Evolutionary conservation across 1,140 invertebrate species (phyloP).

Genomic region (Paracyclopina nana): DNA sequence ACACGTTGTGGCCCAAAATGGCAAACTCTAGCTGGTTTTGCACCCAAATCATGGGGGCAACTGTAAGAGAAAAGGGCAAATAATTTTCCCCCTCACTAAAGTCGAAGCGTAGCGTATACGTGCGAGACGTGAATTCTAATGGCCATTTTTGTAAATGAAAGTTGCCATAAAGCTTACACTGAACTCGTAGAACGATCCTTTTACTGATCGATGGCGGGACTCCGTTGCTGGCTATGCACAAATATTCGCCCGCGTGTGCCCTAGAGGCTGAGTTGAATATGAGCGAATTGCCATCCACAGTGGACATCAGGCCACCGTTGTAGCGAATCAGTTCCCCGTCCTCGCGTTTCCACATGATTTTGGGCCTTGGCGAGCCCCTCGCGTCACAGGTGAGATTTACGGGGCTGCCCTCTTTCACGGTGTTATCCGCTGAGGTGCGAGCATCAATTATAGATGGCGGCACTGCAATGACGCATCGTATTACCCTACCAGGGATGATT

Average conservation of each 20-base stretch:
- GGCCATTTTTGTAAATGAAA: neutral
- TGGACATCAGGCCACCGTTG: conserved; percentile 28
- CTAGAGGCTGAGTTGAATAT: conserved; percentile 35
- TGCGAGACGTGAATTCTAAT: too few relatives aligned
- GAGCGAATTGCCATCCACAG: conserved; percentile 29
- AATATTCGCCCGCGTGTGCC: conserved; percentile 41
- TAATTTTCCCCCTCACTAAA: too few relatives aligned
- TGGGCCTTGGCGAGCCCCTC: conserved; percentile 55
- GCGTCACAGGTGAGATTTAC: conserved; percentile 46
- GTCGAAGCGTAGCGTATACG: too few relatives aligned
- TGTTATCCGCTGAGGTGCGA: conserved; percentile 62
- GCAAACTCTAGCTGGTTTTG: conserved; percentile 29
- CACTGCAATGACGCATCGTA: conserved; percentile 33
- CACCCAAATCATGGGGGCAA: conserved; percentile 24
- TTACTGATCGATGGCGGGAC: conserved; percentile 58
- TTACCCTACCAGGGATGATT: neutral
- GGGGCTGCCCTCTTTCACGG: conserved; percentile 53
- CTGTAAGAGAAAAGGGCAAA: conserved; percentile 12
- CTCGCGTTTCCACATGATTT: conserved; percentile 64
- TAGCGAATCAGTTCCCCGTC: conserved; percentile 47
- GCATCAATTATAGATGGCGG: conserved; percentile 81
- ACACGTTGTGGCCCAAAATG: conserved; percentile 17
- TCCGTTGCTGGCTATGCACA: conserved; percentile 56
- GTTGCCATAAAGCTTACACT: conserved; percentile 39
- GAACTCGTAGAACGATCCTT: conserved; percentile 46